Percentiles rank a stretch among this genome's conserved stretches.
phyloP scores from a whole-genome alignment of 2,113 vertebrate genomes.

The Pachycephala philippinensis region DNA sequence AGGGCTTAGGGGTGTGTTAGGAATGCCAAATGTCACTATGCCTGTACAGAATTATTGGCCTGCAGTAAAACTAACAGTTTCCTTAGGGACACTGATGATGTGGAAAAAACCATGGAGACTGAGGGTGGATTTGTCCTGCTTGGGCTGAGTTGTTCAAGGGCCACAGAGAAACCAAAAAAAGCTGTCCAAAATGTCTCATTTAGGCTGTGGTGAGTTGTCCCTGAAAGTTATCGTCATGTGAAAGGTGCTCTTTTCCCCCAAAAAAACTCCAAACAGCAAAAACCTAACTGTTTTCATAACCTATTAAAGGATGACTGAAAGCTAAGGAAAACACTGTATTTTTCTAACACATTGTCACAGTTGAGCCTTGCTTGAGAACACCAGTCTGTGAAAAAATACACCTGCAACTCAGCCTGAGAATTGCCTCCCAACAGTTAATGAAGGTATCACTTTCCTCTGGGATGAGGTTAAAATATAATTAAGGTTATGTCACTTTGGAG shows the following conservation, averaged over 20 bases:
- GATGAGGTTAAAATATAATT: conserved; percentile 12
- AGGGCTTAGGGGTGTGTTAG: background rate
- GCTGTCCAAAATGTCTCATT: background rate
- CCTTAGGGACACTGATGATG: background rate
- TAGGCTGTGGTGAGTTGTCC: background rate
- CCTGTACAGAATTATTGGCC: background rate
- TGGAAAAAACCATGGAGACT: background rate
- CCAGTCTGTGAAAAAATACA: background rate
- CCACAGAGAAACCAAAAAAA: background rate
- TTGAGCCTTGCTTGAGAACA: background rate
- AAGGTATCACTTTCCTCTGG: background rate
- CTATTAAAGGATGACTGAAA: background rate
- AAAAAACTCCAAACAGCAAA: background rate
- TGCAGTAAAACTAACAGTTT: background rate
- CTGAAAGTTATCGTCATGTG: background rate
- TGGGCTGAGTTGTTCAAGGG: background rate
- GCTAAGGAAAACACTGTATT: background rate
- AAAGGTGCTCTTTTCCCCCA: background rate
- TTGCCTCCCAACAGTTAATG: background rate
- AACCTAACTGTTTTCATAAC: background rate
- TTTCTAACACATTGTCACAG: background rate
- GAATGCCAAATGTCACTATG: background rate
- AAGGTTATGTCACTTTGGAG: background rate
- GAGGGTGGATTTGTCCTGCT: background rate
- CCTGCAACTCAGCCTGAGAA: background rate